These are phyloP conservation scores for Crotalus horridus DNA, from an alignment of 2,113 vertebrate genomes.

Conservation along the genomic window DNA sequence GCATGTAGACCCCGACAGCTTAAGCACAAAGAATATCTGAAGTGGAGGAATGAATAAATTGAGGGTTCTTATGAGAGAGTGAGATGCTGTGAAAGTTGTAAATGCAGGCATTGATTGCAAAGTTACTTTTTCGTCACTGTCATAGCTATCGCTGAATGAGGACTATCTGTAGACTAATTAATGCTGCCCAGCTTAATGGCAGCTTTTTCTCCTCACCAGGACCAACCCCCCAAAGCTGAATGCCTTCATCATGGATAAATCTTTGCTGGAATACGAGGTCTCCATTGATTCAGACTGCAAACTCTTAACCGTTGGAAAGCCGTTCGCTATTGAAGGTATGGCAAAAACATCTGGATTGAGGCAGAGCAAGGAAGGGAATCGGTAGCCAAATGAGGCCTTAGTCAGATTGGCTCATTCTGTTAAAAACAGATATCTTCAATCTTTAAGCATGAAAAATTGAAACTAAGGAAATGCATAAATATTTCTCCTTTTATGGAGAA, in stretches of 20 bases:
- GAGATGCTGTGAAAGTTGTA: neutral
- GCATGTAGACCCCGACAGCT: too few relatives aligned
- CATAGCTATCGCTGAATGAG: neutral
- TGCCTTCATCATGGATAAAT: slow-evolving; percentile 91
- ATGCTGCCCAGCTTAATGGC: neutral
- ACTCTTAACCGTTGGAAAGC: slow-evolving; percentile 85
- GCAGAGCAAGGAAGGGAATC: neutral
- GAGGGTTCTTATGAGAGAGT: too few relatives aligned
- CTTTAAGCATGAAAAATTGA: neutral
- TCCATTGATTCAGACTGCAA: slow-evolving; percentile 87
- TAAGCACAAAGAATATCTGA: too few relatives aligned
- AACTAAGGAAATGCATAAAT: neutral
- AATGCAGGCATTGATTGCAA: neutral
- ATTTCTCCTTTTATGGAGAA: neutral
- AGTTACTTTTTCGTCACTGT: neutral
- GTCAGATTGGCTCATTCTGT: neutral
- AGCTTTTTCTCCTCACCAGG: slow-evolving; percentile 59
- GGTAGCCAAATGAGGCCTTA: neutral
- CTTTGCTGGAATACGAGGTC: slow-evolving; percentile 84
- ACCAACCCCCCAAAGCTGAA: slow-evolving; percentile 82
- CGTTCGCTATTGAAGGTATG: slow-evolving; percentile 85
- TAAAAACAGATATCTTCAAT: neutral
- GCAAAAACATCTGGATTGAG: neutral
- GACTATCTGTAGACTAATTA: neutral
- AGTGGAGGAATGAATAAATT: too few relatives aligned